Evolutionary conservation across 1,140 invertebrate genomes (phyloP).

Genomic region (Pectinophora gossypiella): DNA sequence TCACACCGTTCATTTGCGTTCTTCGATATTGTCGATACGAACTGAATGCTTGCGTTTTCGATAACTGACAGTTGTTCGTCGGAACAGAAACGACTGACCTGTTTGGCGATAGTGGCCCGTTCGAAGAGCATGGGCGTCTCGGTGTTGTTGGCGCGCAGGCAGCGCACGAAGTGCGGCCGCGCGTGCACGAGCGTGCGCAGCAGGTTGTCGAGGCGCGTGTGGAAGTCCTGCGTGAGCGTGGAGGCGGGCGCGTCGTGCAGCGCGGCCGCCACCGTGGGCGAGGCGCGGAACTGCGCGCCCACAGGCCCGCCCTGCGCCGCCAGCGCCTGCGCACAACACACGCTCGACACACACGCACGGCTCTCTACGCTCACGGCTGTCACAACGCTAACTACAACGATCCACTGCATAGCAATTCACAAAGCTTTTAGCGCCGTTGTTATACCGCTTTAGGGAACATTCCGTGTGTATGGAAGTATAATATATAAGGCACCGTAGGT

Average conservation of each 20-base stretch:
- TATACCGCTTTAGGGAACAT: no score
- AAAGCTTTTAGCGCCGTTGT: no score
- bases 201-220: slow-evolving; percentile 93
- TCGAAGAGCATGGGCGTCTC: slow-evolving; percentile 89
- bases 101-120: slow-evolving; percentile 83
- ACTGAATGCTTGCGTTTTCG: no score
- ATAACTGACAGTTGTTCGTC: not conserved
- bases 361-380: no score
- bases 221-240: slow-evolving; percentile 95
- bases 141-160: slow-evolving; percentile 89
- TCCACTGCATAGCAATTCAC: no score
- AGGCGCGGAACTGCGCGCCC: slow-evolving; percentile 91
- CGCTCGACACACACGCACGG: no score
- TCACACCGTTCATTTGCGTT: no score
- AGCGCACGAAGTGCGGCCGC: slow-evolving; percentile 94
- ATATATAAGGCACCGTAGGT: no score
- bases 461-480: no score
- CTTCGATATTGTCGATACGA: no score
- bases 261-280: slow-evolving; percentile 89
- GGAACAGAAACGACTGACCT: slow-evolving; percentile 32
- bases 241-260: slow-evolving; percentile 81
- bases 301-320: slow-evolving; percentile 88
- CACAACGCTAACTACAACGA: no score
- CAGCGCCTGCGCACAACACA: slow-evolving; percentile 57
- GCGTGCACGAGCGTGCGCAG: slow-evolving; percentile 93